phyloP scores from a whole-genome alignment of 2,888 invertebrate species.

The Malthinus seriepunctatus region DNA sequence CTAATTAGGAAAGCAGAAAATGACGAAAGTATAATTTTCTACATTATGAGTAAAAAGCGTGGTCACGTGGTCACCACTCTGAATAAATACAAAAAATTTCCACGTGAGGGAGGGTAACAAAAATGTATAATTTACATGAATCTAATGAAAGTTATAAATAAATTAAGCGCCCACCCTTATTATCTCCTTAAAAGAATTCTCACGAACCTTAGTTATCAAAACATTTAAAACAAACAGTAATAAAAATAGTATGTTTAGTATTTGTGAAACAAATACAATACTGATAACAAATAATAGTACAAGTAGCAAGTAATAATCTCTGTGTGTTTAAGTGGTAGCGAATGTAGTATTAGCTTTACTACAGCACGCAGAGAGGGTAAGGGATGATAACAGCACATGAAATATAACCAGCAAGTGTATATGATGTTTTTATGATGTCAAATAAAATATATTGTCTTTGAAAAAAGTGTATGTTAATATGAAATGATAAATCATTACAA shows the following conservation, averaged over 20 bases:
- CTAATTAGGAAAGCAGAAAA: too few relatives aligned
- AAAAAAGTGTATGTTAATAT: constrained; percentile 47
- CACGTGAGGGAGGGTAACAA: too few relatives aligned
- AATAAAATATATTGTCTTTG: constrained; percentile 50
- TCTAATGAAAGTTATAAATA: too few relatives aligned
- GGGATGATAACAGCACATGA: constrained; percentile 50
- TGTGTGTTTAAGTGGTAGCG: constrained; percentile 30
- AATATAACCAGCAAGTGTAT: constrained; percentile 53
- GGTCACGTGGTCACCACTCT: too few relatives aligned
- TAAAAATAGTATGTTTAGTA: constrained; percentile 15
- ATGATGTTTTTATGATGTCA: constrained; percentile 53
- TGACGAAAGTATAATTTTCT: too few relatives aligned
- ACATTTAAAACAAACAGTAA: constrained; percentile 12
- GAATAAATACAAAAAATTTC: too few relatives aligned
- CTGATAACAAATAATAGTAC: constrained; percentile 29
- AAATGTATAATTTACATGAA: too few relatives aligned
- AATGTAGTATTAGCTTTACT: constrained; percentile 26
- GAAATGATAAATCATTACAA: constrained; percentile 15
- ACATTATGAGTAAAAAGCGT: too few relatives aligned
- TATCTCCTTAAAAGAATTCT: background rate
- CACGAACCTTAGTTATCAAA: background rate
- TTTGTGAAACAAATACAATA: constrained; percentile 25
- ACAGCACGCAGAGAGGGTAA: constrained; percentile 30
- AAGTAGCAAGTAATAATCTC: constrained; percentile 32
- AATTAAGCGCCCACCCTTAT: too few relatives aligned